Conservation (phyloP, 1,140 invertebrate genomes). For the Papilio aristodemus region DNA sequence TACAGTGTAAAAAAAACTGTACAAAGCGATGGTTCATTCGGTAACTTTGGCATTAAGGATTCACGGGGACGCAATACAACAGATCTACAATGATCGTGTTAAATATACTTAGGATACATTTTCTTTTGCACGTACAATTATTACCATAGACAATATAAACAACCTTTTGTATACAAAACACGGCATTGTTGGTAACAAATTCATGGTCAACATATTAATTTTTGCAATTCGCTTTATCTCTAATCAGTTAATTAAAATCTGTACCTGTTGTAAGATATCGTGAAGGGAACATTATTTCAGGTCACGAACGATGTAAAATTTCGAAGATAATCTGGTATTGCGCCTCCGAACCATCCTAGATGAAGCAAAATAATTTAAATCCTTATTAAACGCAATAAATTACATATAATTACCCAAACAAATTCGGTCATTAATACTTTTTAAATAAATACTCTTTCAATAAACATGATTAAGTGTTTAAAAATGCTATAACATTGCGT, state of each 20-base stretch:
- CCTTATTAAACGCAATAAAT: constrained; percentile 21
- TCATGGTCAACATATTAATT: constrained; percentile 14
- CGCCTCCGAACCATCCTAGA: constrained; percentile 73
- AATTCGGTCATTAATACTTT: too few species aligned
- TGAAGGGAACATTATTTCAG: constrained; percentile 44
- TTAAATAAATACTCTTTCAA: too few species aligned
- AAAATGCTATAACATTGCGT: too few species aligned
- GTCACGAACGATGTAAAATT: constrained; percentile 47
- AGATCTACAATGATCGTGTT: constrained; percentile 22
- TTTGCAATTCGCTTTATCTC: constrained; percentile 33
- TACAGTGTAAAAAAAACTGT: neutral
- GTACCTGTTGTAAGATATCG: constrained; percentile 36
- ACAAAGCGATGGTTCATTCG: constrained; percentile 22
- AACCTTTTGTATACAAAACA: constrained; percentile 37
- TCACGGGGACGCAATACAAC: constrained; percentile 73
- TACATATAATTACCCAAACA: neutral
- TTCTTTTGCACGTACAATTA: neutral
- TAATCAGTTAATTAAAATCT: constrained; percentile 30
- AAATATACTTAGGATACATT: constrained; percentile 34
- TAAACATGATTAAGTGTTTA: too few species aligned
- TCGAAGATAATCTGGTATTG: constrained; percentile 63
- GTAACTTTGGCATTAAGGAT: constrained; percentile 67
- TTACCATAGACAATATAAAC: neutral
- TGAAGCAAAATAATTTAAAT: constrained; percentile 51
- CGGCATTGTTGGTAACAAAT: constrained; percentile 43